Conservation (phyloP, 2,797 vertebrate species). For the Halcyon leucocephala region DNA sequence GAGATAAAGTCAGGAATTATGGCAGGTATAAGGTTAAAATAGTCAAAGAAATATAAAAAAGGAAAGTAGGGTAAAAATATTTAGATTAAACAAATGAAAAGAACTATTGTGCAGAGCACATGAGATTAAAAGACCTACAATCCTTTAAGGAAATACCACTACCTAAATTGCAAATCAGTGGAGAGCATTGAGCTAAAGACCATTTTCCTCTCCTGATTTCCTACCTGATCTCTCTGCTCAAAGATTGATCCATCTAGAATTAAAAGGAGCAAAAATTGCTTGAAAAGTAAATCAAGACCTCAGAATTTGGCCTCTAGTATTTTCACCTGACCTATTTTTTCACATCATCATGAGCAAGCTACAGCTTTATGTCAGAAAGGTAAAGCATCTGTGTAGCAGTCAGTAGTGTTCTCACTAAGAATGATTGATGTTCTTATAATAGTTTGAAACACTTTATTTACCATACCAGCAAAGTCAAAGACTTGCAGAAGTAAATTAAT, state of each 20-base stretch:
- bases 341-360: neutral
- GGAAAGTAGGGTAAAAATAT: neutral
- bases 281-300: neutral
- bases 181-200: neutral
- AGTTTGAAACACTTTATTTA: slow-evolving; percentile 53
- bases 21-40: neutral
- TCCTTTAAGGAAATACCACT: neutral
- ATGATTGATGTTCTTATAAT: slow-evolving; percentile 22
- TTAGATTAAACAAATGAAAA: neutral
- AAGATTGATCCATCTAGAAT: neutral
- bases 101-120: neutral
- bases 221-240: neutral
- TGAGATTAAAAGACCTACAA: neutral
- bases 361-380: slow-evolving; percentile 2
- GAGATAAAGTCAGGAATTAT: neutral
- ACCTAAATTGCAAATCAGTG: neutral
- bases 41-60: neutral
- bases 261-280: neutral
- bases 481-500: slow-evolving; percentile 47
- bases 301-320: neutral
- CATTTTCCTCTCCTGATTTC: neutral
- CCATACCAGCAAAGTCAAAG: slow-evolving; percentile 27
- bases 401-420: slow-evolving; percentile 47
- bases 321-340: slow-evolving; percentile 5
- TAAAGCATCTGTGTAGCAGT: slow-evolving; percentile 18